phyloP scores from a whole-genome alignment of 2,113 vertebrate genomes.

The Dolichallabes microphthalmus region DNA sequence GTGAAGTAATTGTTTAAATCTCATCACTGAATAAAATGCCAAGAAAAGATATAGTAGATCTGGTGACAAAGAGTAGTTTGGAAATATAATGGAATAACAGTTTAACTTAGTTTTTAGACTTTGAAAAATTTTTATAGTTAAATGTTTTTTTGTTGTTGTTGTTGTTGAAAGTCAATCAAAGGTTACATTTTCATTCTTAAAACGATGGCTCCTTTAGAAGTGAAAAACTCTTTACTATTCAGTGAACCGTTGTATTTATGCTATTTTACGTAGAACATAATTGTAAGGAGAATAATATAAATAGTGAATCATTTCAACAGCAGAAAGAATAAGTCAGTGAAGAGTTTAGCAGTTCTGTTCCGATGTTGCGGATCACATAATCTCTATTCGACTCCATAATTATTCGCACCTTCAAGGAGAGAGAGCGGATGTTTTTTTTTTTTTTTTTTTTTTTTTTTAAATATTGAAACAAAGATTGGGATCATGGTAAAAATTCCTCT shows the following conservation, averaged over 20 bases:
- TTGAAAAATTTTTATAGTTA: neutral
- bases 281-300: neutral
- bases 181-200: neutral
- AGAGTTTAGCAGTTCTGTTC: neutral
- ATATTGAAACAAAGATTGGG: too few relatives aligned
- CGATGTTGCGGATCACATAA: rapidly evolving
- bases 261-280: too few relatives aligned
- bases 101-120: neutral
- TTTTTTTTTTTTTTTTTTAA: too few relatives aligned
- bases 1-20: neutral
- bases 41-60: neutral
- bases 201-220: neutral
- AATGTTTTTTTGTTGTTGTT: neutral
- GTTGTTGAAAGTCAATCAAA: neutral
- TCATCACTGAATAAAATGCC: neutral
- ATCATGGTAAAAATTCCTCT: neutral
- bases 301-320: neutral
- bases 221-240: neutral
- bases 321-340: neutral
- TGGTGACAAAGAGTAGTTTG: neutral
- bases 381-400: neutral
- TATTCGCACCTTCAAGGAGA: neutral
- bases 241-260: neutral
- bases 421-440: neutral
- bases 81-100: neutral